Conservation (phyloP, 1,140 invertebrate genomes). For the Meloidogyne exigua region DNA sequence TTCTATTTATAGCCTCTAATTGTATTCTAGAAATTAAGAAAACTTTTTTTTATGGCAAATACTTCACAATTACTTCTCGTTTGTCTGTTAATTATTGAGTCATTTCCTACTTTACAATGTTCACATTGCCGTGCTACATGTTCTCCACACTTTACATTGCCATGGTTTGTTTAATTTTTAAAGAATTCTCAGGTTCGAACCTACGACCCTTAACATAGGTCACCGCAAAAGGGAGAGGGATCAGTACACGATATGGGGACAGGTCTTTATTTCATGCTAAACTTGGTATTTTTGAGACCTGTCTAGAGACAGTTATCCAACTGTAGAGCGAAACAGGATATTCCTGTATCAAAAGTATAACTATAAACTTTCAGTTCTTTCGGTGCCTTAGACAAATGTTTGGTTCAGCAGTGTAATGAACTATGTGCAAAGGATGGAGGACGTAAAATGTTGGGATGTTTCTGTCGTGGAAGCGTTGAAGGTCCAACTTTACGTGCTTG, state of each 20-base stretch:
- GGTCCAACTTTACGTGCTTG: constrained; percentile 24
- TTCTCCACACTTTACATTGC: constrained; percentile 24
- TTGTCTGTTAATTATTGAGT: background rate
- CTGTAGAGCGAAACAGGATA: too few relatives aligned
- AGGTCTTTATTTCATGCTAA: too few relatives aligned
- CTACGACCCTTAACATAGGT: background rate
- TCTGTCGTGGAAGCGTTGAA: constrained; percentile 28
- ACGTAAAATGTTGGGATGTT: constrained; percentile 22
- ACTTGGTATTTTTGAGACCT: too few relatives aligned
- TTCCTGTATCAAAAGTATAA: background rate
- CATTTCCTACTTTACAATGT: background rate
- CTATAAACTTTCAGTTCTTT: background rate
- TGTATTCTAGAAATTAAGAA: background rate
- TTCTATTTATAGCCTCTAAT: background rate
- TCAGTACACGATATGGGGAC: too few relatives aligned
- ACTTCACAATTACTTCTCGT: background rate
- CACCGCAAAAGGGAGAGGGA: too few relatives aligned
- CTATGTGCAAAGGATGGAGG: constrained; percentile 21
- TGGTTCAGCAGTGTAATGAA: constrained; percentile 14
- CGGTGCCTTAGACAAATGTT: constrained; percentile 26
- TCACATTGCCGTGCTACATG: constrained; percentile 22
- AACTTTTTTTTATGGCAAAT: background rate
- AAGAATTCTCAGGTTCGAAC: background rate
- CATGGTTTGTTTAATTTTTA: constrained; percentile 18
- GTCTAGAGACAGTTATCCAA: too few relatives aligned